These are phyloP conservation scores for Spilarctia lutea DNA, from an alignment of 2,888 invertebrate genomes.

Conservation along the genomic window DNA sequence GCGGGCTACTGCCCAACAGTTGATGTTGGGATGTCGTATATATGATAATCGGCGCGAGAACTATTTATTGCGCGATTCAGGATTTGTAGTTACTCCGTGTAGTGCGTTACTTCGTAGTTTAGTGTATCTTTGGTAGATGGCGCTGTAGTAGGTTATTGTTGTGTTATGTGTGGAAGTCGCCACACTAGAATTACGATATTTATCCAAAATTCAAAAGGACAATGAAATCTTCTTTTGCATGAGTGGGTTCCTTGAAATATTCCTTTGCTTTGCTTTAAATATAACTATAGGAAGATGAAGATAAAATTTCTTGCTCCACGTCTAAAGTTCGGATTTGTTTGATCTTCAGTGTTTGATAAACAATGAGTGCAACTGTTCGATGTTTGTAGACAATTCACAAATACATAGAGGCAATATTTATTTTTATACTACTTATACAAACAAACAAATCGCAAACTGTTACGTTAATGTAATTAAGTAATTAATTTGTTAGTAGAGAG, in stretches of 20 bases:
- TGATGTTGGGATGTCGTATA: no score
- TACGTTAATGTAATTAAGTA: not conserved
- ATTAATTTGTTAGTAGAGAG: not conserved
- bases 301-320: not conserved
- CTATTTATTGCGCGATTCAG: no score
- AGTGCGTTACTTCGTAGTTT: no score
- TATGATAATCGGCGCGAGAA: no score
- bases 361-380: not conserved
- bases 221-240: not conserved
- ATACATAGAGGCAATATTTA: not conserved
- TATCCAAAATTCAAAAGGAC: not conserved
- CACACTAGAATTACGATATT: not conserved
- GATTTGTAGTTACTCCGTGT: no score
- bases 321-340: not conserved
- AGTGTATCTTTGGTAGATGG: no score
- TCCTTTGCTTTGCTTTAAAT: no score
- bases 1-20: no score
- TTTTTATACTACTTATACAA: not conserved
- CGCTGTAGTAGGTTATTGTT: no score
- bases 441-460: not conserved
- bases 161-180: no score
- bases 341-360: slow-evolving; percentile 12
- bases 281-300: not conserved
- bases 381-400: not conserved
- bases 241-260: no score